Evolutionary conservation across 2,888 invertebrate genomes (phyloP), one percentile per base, ranked within the genome.

Genomic region (Drosophila histrio): DNA sequence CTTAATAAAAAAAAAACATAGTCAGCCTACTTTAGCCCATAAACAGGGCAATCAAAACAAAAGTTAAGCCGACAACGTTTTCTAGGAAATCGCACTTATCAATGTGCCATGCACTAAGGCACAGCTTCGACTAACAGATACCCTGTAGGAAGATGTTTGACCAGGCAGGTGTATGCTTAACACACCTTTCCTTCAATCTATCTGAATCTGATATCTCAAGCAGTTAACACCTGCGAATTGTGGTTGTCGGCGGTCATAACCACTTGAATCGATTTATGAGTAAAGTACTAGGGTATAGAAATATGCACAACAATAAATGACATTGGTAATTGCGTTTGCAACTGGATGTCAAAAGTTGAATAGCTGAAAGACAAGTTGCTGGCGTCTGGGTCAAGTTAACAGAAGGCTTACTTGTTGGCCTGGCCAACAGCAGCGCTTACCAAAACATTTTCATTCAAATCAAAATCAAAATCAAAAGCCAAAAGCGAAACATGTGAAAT

Each of bases 401-500:
- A 50, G 26, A n/a, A 11, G 2, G 24, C 8, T 3, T 26, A n/a
- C n/a, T 28, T 43, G 11, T 28, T 28, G 28, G 17, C 26, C 44
- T 26, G 44, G 11, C 11, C 44, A 24, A 28, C 47, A 28, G 17
- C 11, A 21, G 21, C 17, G 28, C 13, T 46, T 32, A 44, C 34
- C 52, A 52, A 57, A 57, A 53, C 38, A 57, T 44, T 59, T 63
- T 56, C 46, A 63, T 71, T 36, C 72, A 59, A 77, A 61, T 58
- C 57, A 57, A 60, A 61, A 63, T 71, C 32, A 63, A 59, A 77
- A 61, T 58, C 57, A 57, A 60, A 61, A 41, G 32, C 13, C 41
- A 47, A 57, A 67, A 60, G 38, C 62, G 15, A 62, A 77, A 70
- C 89, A 88, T 89, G 90, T 89, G 88, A 88, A 88, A 79, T 79